Evolutionary conservation across 2,113 vertebrate species (phyloP).

Genomic region (Cettia cetti): DNA sequence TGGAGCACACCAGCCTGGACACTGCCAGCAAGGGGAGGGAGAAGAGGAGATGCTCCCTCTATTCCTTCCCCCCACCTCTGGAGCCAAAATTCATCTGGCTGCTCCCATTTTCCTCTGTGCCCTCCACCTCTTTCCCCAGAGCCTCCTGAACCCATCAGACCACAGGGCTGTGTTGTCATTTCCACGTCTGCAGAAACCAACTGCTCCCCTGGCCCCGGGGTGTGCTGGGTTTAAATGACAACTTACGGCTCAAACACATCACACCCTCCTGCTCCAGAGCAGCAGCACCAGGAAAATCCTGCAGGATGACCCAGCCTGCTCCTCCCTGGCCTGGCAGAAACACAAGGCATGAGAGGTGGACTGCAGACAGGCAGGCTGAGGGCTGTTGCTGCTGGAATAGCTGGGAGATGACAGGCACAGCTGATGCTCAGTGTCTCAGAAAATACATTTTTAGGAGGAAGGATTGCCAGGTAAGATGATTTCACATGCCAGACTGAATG

Average conservation of each 20-base stretch:
- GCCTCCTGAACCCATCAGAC: background rate
- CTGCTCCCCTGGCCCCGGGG: background rate
- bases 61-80: background rate
- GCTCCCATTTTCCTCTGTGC: background rate
- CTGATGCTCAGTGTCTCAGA: background rate
- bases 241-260: background rate
- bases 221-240: background rate
- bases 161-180: background rate
- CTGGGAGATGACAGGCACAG: background rate
- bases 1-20: background rate
- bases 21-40: background rate
- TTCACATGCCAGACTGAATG: background rate
- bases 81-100: background rate
- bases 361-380: too few species aligned
- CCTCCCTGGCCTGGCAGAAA: background rate
- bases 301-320: background rate
- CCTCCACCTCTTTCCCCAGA: background rate
- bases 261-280: background rate
- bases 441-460: background rate
- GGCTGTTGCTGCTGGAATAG: background rate
- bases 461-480: background rate
- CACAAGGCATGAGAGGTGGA: background rate
- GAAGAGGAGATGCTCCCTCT: background rate
- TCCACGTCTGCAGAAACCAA: background rate
- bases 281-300: background rate